These are phyloP conservation scores for Leuctra nigra DNA, from an alignment of 2,888 invertebrate genomes.

Conservation along the genomic window DNA sequence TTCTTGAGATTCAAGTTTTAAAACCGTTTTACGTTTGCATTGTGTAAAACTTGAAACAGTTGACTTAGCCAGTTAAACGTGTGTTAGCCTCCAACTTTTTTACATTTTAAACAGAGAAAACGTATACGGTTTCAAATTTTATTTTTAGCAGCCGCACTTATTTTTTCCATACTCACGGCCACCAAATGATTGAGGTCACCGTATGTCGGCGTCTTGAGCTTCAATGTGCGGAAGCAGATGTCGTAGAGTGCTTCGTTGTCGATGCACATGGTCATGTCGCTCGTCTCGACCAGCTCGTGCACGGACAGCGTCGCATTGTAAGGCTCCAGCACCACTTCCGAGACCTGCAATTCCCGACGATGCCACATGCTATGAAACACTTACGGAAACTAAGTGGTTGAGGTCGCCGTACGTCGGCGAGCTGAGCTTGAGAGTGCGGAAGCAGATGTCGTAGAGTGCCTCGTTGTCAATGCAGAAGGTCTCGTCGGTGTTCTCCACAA, in stretches of 20 bases:
- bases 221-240: slow-evolving; percentile 81
- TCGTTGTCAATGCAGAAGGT: slow-evolving; percentile 48
- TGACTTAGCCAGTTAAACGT: no score
- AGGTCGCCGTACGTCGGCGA: slow-evolving; percentile 53
- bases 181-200: slow-evolving; percentile 86
- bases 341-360: slow-evolving; percentile 53
- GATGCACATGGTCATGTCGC: slow-evolving; percentile 83
- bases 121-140: no score
- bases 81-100: no score
- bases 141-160: no score
- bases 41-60: no score
- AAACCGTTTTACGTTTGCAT: no score
- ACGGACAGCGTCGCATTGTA: slow-evolving; percentile 83
- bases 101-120: no score
- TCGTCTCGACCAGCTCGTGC: slow-evolving; percentile 80
- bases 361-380: slow-evolving; percentile 29
- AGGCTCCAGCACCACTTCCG: slow-evolving; percentile 70
- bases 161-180: slow-evolving; percentile 69
- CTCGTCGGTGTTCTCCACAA: slow-evolving; percentile 48
- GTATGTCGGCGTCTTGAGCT: slow-evolving; percentile 78
- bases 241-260: slow-evolving; percentile 73
- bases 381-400: slow-evolving; percentile 46
- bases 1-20: no score
- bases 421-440: slow-evolving; percentile 44
- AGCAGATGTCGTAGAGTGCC: slow-evolving; percentile 48